Base-by-base conservation (phyloP, 2,888 invertebrate genomes). In the Prenolepis imparis region DNA sequence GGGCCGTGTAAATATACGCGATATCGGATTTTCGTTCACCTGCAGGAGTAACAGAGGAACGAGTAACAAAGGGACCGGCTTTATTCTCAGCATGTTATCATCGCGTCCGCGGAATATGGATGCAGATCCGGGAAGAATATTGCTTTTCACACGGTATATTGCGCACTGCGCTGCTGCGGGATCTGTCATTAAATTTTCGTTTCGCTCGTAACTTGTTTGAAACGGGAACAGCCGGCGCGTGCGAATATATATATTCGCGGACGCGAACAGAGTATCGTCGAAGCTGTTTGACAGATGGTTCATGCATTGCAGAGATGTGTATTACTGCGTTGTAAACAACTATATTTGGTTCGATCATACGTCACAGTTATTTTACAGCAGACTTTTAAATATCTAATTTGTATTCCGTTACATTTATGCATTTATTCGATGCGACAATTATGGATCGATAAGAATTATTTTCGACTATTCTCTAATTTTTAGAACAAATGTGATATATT, bases 181-280 rank as follows among this genome's bases (percentile, higher is more conserved):
- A 59, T 78, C 70, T 78, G 70, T 80, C 78, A 48, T 59, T 48
- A 70, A 80, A 80, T 72, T 70, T 52, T 70, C 48, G 44, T 68
- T 68, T 80, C 70, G 44, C 21, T 57, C 32, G 72, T 70, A 72
- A 61, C 78, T 78, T 59, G 77, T 72, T 72, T 80, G 72, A 80
- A 80, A 80, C 70, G 59, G 5, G 18, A 70, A 78, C 59, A 70
- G 12, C 18, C 32, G 28, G 57, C 28, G 32, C 28, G 66, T 36
- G 24, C 77, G 67, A 55, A 52, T 28, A 28, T 28, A 28, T 28
- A 28, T 57, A n/a, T 41, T 55, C 41, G 41, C n/a, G 67, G 68
- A 57, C 52, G 15, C n/a, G 24, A n/a, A n/a, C 32, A 67, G n/a
- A 77, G 41, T 67, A 77, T 67, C 67, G 39, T 55, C 66, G 55